These are phyloP conservation scores for Glyptemys insculpta DNA, from an alignment of 2,797 vertebrate species.

Conservation along the genomic window DNA sequence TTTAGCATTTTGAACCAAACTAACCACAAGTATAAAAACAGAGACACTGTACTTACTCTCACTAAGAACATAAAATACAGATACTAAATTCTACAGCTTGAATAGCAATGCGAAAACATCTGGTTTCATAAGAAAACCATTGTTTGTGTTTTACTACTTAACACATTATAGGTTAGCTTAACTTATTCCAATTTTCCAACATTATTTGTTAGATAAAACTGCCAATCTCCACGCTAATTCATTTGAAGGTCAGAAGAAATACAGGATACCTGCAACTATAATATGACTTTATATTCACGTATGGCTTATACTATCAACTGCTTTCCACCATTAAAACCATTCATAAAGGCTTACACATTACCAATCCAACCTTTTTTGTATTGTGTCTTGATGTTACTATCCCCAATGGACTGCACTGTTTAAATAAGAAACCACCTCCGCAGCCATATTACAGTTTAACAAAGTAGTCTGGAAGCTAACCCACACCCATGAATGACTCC, in stretches of 20 bases:
- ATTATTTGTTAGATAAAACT: background rate
- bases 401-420: background rate
- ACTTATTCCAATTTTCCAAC: background rate
- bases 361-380: background rate
- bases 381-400: background rate
- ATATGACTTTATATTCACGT: background rate
- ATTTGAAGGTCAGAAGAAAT: background rate
- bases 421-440: constrained; percentile 5
- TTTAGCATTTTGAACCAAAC: background rate
- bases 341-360: constrained; percentile 31
- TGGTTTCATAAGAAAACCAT: background rate
- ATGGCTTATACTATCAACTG: background rate
- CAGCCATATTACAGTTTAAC: constrained; percentile 16
- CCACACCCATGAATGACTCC: background rate
- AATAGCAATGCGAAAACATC: constrained; percentile 59
- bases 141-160: constrained; percentile 17
- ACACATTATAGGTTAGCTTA: background rate
- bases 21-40: background rate
- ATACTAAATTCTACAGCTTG: background rate
- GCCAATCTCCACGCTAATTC: constrained; percentile 14
- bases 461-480: background rate
- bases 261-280: background rate
- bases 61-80: background rate
- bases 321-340: constrained; percentile 40
- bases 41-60: background rate